Evolutionary conservation across 1,140 invertebrate species (phyloP).

Genomic region (Vanessa tameamea): DNA sequence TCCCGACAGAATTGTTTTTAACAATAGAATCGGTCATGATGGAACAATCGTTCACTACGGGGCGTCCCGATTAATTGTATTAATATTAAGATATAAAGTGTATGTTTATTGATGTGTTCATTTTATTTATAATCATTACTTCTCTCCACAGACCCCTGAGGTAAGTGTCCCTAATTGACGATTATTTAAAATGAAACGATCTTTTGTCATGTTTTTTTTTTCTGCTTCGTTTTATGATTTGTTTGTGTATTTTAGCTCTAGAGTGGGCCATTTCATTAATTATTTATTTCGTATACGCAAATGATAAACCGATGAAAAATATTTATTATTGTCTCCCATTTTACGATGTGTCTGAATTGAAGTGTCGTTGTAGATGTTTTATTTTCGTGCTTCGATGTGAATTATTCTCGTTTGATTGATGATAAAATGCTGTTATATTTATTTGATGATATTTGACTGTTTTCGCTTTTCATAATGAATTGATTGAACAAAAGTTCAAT

Average conservation of each 20-base stretch:
- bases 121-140: conserved; percentile 78
- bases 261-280: conserved; percentile 4
- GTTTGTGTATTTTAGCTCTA: conserved; percentile 33
- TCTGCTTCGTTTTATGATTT: conserved; percentile 8
- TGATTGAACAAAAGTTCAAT: neutral
- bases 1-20: conserved; percentile 62
- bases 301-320: neutral
- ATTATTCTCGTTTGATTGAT: neutral
- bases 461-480: neutral
- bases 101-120: conserved; percentile 78
- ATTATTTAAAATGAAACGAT: conserved; percentile 2
- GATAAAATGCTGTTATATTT: conserved; percentile 1
- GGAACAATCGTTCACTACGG: conserved; percentile 42
- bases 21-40: conserved; percentile 43
- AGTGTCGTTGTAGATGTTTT: neutral
- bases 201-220: conserved; percentile 2
- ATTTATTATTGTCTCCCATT: conserved; percentile 4
- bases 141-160: conserved; percentile 75
- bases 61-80: conserved; percentile 64
- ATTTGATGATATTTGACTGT: conserved; percentile 3
- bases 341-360: conserved; percentile 10
- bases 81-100: conserved; percentile 80
- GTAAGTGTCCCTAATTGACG: conserved; percentile 67
- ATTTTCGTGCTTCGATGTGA: neutral
- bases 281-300: conserved; percentile 3